Conservation (phyloP, 2,797 vertebrate species). For the Eulemur coronatus region DNA sequence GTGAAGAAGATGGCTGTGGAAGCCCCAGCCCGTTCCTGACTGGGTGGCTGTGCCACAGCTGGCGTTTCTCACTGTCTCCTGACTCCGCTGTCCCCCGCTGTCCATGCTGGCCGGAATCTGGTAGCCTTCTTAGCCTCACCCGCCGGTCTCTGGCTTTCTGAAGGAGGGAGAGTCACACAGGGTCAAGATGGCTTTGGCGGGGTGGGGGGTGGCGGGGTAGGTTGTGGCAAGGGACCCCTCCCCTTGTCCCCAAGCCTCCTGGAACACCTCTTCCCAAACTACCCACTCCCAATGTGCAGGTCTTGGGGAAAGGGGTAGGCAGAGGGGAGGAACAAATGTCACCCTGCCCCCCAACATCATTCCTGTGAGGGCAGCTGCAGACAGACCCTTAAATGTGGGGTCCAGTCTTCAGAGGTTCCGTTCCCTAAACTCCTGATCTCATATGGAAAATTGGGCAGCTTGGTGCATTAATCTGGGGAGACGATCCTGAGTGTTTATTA, state of each 20-base stretch:
- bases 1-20: background rate
- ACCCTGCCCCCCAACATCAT: background rate
- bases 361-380: background rate
- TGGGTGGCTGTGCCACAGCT: background rate
- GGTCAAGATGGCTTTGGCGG: background rate
- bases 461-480: background rate
- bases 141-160: background rate
- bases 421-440: background rate
- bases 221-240: background rate
- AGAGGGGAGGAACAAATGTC: background rate
- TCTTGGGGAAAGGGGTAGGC: background rate
- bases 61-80: background rate
- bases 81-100: background rate
- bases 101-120: background rate
- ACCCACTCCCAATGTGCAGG: background rate
- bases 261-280: constrained; percentile 19
- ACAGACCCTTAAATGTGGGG: background rate
- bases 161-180: background rate
- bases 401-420: background rate
- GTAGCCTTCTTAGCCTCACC: background rate
- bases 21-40: background rate
- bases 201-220: too few relatives aligned
- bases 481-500: background rate
- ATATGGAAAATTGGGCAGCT: background rate
- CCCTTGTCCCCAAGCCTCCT: background rate